A percentile compares a stretch with the other conserved stretches of the same genome.
Evolutionary conservation across 2,888 invertebrate genomes (phyloP).

Genomic region (Cataglyphis rosenhaueri): DNA sequence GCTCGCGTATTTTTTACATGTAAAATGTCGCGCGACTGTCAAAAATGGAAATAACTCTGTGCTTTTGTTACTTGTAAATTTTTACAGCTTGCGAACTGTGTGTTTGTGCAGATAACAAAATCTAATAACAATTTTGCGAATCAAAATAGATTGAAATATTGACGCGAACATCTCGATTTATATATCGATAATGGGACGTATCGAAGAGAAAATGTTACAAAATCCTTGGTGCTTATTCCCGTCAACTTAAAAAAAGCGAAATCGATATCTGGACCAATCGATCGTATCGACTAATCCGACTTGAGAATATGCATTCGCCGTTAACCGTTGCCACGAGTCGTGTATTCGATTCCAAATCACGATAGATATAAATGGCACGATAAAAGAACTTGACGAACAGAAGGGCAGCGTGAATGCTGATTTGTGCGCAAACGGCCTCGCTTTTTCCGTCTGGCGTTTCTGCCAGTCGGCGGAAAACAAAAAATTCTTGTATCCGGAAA

Average conservation of each 20-base stretch:
- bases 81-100: not conserved
- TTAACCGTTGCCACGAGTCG: constrained; percentile 24
- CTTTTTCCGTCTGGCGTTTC: constrained; percentile 30
- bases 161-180: not conserved
- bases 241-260: constrained; percentile 23
- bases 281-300: constrained; percentile 43
- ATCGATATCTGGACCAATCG: constrained; percentile 30
- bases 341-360: constrained; percentile 35
- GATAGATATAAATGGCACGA: constrained; percentile 38
- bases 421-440: constrained; percentile 32
- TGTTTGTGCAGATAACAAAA: not conserved
- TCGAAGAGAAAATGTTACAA: not conserved
- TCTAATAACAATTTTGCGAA: constrained; percentile 12
- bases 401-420: constrained; percentile 38
- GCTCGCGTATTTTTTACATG: constrained; percentile 45
- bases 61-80: not conserved
- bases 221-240: not conserved
- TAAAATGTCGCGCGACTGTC: not conserved
- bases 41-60: constrained; percentile 12
- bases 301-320: constrained; percentile 47
- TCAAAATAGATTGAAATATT: not conserved
- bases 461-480: constrained; percentile 27
- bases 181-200: not conserved
- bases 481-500: constrained; percentile 27
- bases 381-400: constrained; percentile 26